phyloP scores from a whole-genome alignment of 2,113 vertebrate genomes.

The Sigmodon hispidus region DNA sequence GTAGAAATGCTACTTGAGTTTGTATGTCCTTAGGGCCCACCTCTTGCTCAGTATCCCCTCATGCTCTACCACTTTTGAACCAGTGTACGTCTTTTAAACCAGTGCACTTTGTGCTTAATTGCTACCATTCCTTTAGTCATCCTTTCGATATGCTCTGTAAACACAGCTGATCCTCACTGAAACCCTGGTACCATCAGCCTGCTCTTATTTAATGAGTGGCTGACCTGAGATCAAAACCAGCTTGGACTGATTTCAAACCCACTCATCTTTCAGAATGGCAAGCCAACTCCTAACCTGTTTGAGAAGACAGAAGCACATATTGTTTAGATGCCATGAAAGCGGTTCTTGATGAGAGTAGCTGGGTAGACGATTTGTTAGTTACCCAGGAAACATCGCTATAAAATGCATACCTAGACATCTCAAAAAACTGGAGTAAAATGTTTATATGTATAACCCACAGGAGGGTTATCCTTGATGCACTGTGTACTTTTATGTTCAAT shows the following conservation, averaged over 20 bases:
- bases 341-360: neutral
- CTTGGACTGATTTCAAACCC: neutral
- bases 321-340: neutral
- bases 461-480: neutral
- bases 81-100: neutral
- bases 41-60: accelerated
- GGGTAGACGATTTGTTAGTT: neutral
- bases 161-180: neutral
- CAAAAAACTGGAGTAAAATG: too few relatives aligned
- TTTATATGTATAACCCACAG: neutral
- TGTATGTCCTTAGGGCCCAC: neutral
- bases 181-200: neutral
- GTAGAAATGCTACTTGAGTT: neutral
- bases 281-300: too few relatives aligned
- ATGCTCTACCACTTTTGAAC: neutral
- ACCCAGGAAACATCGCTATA: neutral
- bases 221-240: neutral
- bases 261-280: neutral
- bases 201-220: neutral
- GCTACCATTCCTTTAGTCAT: neutral
- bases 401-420: too few relatives aligned
- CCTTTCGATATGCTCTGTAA: neutral
- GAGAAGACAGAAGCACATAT: neutral
- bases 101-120: neutral
- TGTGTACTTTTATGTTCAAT: neutral